phyloP scores from a whole-genome alignment of 2,888 invertebrate species.

The Sussaba pulchella region DNA sequence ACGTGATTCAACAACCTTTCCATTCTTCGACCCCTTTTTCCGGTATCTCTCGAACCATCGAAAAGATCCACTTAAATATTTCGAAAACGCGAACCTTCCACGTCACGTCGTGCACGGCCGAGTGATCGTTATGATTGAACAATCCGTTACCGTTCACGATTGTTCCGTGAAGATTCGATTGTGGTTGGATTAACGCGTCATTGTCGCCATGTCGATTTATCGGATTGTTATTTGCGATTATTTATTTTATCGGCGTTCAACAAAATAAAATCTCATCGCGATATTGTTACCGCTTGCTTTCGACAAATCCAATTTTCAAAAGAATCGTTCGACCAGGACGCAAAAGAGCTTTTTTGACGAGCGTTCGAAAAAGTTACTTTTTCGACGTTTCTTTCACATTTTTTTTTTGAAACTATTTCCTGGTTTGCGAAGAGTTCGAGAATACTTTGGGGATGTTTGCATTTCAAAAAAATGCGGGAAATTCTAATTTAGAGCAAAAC shows the following conservation, averaged over 20 bases:
- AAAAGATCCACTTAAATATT: slow-evolving; percentile 80
- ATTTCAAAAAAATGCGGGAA: too few species aligned
- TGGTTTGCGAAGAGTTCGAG: too few species aligned
- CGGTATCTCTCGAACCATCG: slow-evolving; percentile 79
- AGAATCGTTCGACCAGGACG: too few species aligned
- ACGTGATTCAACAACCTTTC: slow-evolving; percentile 30
- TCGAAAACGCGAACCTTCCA: slow-evolving; percentile 73
- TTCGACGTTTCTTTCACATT: too few species aligned
- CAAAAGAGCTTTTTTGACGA: too few species aligned
- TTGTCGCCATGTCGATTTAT: slow-evolving; percentile 36
- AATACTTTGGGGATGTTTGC: too few species aligned
- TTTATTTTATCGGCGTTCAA: slow-evolving; percentile 43
- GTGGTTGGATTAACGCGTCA: slow-evolving; percentile 45
- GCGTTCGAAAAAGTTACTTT: too few species aligned
- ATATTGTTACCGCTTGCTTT: slow-evolving; percentile 7
- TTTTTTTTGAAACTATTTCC: too few species aligned
- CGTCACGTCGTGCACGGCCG: slow-evolving; percentile 45
- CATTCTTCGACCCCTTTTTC: slow-evolving; percentile 8
- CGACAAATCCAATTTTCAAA: too few species aligned
- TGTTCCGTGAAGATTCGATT: slow-evolving; percentile 38
- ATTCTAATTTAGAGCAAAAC: too few species aligned
- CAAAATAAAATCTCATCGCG: not conserved
- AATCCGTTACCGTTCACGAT: slow-evolving; percentile 39
- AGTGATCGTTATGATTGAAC: slow-evolving; percentile 35
- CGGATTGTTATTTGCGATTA: slow-evolving; percentile 35